Conservation (phyloP, 2,888 invertebrate species). For the Steinernema hermaphroditum region DNA sequence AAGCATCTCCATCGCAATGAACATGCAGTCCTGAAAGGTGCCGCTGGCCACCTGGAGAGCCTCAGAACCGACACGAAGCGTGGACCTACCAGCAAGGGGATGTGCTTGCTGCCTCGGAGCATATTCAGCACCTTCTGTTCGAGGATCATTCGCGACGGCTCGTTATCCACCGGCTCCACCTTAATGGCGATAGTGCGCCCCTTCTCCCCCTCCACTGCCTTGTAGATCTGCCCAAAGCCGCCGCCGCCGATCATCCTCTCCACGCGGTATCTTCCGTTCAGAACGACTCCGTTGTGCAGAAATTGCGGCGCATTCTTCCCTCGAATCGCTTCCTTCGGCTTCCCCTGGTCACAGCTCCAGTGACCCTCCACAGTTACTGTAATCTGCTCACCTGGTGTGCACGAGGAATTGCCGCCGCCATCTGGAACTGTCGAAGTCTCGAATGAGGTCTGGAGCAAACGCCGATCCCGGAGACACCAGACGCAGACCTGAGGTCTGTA, state of each 20-base stretch:
- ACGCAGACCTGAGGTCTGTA: no score
- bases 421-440: not conserved
- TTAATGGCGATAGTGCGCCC: conserved; percentile 55
- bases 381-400: conserved; percentile 19
- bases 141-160: conserved; percentile 57
- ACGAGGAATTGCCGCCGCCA: conserved; percentile 22
- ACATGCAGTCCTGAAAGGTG: conserved; percentile 47
- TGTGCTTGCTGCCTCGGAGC: conserved; percentile 43
- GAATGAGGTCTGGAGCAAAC: not conserved
- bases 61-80: no score
- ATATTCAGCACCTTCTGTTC: conserved; percentile 52
- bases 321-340: conserved; percentile 22
- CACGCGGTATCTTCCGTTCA: conserved; percentile 42
- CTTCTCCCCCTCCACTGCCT: conserved; percentile 45
- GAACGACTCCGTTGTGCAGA: conserved; percentile 37
- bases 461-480: not conserved
- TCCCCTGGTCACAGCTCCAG: not conserved
- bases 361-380: not conserved
- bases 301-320: conserved; percentile 35
- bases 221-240: conserved; percentile 62
- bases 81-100: conserved; percentile 47
- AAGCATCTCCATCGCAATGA: conserved; percentile 62
- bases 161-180: conserved; percentile 54
- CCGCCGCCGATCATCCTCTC: conserved; percentile 57
- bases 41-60: conserved; percentile 49